phyloP scores from a whole-genome alignment of 2,113 vertebrate species.

The Phalacrocorax aristotelis region DNA sequence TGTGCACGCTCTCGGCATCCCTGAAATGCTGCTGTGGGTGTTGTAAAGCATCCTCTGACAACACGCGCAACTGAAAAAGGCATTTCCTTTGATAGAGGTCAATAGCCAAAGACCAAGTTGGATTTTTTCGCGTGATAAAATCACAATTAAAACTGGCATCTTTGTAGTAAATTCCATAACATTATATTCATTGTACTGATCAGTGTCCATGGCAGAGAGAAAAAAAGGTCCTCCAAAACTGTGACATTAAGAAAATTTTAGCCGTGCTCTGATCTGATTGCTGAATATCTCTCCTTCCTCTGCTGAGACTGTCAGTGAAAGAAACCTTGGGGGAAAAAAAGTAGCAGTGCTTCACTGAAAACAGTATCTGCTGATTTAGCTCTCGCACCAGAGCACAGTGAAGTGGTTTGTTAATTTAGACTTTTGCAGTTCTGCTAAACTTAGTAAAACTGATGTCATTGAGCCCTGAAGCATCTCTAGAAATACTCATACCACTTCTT shows the following conservation, averaged over 20 bases:
- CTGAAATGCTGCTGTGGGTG: neutral
- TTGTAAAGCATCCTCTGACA: neutral
- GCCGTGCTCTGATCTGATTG: neutral
- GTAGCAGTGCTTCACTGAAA: neutral
- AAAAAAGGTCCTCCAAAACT: neutral
- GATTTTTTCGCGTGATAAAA: neutral
- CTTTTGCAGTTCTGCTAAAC: slow-evolving; percentile 15
- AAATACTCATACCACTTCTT: neutral
- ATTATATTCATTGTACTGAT: neutral
- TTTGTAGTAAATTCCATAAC: neutral
- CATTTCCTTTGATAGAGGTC: neutral
- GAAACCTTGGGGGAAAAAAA: neutral
- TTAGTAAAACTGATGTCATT: slow-evolving; percentile 33
- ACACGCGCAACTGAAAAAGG: accelerated
- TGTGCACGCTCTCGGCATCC: neutral
- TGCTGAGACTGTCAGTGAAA: neutral
- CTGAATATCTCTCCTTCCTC: neutral
- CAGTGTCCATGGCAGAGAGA: neutral
- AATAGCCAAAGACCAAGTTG: accelerated
- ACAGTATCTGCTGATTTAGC: neutral
- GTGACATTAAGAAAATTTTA: neutral
- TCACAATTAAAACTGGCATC: neutral
- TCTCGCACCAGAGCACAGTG: neutral
- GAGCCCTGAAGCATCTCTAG: neutral
- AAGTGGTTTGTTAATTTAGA: slow-evolving; percentile 14